Percentiles rank a stretch among this genome's conserved stretches.
Evolutionary conservation across 1,140 invertebrate genomes (phyloP).

Genomic region (Pseudomyrmex sp.): DNA sequence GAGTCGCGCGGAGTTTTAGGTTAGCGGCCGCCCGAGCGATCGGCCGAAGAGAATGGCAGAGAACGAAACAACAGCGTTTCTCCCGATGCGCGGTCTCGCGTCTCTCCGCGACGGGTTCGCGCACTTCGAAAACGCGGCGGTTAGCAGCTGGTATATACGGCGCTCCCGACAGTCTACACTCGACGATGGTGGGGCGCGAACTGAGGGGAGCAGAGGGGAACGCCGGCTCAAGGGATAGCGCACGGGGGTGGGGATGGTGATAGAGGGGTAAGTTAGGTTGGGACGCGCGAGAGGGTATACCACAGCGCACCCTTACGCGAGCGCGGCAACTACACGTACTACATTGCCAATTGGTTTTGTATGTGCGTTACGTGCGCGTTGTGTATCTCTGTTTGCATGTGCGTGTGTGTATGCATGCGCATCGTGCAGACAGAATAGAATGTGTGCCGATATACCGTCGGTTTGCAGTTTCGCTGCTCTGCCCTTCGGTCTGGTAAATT

Average conservation of each 20-base stretch:
- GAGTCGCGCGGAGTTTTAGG: slow-evolving; percentile 45
- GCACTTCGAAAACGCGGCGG: slow-evolving; percentile 51
- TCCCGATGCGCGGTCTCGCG: slow-evolving; percentile 53
- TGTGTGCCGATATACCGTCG: slow-evolving; percentile 44
- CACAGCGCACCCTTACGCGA: slow-evolving; percentile 67
- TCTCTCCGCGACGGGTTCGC: slow-evolving; percentile 60
- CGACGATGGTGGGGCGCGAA: slow-evolving; percentile 28
- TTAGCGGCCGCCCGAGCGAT: slow-evolving; percentile 39
- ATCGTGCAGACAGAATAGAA: slow-evolving; percentile 37
- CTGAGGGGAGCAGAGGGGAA: slow-evolving; percentile 29
- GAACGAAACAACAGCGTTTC: slow-evolving; percentile 43
- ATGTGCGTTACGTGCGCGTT: not conserved
- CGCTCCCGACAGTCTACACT: slow-evolving; percentile 43
- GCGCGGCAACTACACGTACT: slow-evolving; percentile 65
- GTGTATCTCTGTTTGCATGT: not conserved
- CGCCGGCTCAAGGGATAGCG: slow-evolving; percentile 53
- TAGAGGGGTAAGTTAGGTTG: slow-evolving; percentile 68
- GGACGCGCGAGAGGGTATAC: slow-evolving; percentile 50
- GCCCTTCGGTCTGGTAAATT: slow-evolving; percentile 63
- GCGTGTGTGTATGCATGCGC: not conserved
- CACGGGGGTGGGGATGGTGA: slow-evolving; percentile 52
- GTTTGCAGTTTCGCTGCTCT: slow-evolving; percentile 58
- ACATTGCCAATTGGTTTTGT: slow-evolving; percentile 16
- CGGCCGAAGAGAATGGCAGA: slow-evolving; percentile 9
- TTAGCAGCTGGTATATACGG: slow-evolving; percentile 63